Percentiles rank a stretch among this genome's conserved stretches.
These are phyloP conservation scores for Atta texana DNA, from an alignment of 1,140 invertebrate genomes.

Conservation along the genomic window DNA sequence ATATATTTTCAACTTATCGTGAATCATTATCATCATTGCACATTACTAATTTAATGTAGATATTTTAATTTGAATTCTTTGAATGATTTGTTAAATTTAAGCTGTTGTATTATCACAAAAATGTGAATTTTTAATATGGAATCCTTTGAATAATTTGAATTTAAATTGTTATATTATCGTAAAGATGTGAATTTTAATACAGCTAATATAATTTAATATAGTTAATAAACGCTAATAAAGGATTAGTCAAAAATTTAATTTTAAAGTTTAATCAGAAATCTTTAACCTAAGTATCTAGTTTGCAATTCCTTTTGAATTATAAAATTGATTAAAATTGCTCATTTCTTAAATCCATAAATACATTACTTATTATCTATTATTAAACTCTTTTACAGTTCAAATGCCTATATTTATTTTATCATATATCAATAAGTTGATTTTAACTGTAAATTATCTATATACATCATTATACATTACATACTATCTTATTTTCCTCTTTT, in stretches of 20 bases:
- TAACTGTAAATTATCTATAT: neutral
- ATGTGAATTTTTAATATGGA: neutral
- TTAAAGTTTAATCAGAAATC: neutral
- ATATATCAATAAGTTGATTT: neutral
- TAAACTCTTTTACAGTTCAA: neutral
- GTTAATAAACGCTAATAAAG: neutral
- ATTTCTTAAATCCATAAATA: neutral
- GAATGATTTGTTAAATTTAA: conserved; percentile 27
- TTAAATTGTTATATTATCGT: neutral
- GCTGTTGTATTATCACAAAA: neutral
- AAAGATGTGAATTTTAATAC: neutral
- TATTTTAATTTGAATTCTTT: neutral
- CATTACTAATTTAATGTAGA: neutral
- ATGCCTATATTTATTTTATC: neutral
- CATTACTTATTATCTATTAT: neutral
- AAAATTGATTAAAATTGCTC: neutral
- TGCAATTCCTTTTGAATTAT: neutral
- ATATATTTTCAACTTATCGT: neutral
- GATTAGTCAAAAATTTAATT: neutral
- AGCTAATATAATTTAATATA: neutral
- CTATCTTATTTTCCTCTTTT: neutral
- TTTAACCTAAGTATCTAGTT: neutral
- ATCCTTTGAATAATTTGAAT: neutral
- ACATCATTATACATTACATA: neutral
- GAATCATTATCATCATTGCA: neutral